phyloP scores from a whole-genome alignment of 2,797 vertebrate species.

The Hirundo rustica region DNA sequence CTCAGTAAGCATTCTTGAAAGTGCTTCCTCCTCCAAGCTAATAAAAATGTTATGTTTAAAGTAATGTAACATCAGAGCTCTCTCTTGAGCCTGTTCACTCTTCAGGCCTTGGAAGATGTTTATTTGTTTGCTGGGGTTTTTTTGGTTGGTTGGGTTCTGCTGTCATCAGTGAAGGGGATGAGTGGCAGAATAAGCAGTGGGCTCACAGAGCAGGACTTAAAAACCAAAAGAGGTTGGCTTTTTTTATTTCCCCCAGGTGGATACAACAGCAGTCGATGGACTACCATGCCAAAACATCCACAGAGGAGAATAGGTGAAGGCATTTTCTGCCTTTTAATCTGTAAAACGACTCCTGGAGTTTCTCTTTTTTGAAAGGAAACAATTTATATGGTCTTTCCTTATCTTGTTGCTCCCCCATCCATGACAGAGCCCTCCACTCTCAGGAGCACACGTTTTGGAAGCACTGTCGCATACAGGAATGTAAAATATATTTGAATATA shows the following conservation, averaged over 20 bases:
- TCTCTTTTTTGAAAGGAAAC: background rate
- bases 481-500: background rate
- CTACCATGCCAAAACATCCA: background rate
- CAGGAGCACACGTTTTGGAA: background rate
- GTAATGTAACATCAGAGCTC: background rate
- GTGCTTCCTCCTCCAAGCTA: background rate
- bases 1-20: background rate
- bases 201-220: background rate
- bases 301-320: background rate
- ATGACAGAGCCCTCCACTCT: background rate
- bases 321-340: background rate
- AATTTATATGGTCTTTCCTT: background rate
- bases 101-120: background rate
- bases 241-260: background rate
- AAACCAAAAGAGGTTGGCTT: background rate
- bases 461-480: background rate
- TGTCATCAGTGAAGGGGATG: background rate
- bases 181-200: background rate
- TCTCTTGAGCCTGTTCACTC: background rate
- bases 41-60: background rate
- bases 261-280: background rate
- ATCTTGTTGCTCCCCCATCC: background rate
- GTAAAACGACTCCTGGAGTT: accelerated
- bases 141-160: background rate
- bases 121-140: background rate